Base-by-base conservation (phyloP, 2,797 vertebrate genomes). In the Leucoraja ocellata region DNA sequence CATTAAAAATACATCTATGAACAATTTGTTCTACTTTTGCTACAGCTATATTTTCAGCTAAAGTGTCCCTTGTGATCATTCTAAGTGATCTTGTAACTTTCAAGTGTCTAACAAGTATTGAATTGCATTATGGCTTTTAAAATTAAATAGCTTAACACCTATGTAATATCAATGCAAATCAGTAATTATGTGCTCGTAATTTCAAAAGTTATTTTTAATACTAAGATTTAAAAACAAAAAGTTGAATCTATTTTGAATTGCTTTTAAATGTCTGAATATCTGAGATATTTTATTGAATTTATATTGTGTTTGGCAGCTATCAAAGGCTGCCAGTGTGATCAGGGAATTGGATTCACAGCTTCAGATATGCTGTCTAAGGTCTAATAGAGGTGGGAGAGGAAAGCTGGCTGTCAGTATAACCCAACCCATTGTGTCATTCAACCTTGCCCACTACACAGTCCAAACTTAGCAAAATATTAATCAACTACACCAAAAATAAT, bases 21-120 rank as follows among this genome's bases (percentile, higher is more conserved):
- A 92, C 90, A 92, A 92, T 46, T 92, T 76, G 90, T 92, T 76
- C 71, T 68, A 65, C 61, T 21, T 76, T 23, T 23, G 46, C 68
- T 74, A 58, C 39, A 76, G 46, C 39, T 76, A 54, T 92, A 92
- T 54, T 54, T 74, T 76, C 39, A 92, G 5, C 32, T 92, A 54
- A 8, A 36, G 46, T 36, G 84, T 88, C n/a, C n/a, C 61, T 7
- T 65, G n/a, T 74, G 46, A 92, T 92, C 68, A 58, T 74, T 58
- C 23, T 76, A 46, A 92, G 25, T 92, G 46, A 92, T 92, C 71
- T 73, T 46, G 23, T 28, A 76, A 28, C 90, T 92, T 92, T 18
- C 71, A 54, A 28, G 32, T 92, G 90, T 46, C 36, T 25, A 74
- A 58, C 28, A 92, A 28, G 11, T 58, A 46, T 74, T 54, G 32